Conservation (phyloP, 2,888 invertebrate genomes). For the Pantelozetes paolii region DNA sequence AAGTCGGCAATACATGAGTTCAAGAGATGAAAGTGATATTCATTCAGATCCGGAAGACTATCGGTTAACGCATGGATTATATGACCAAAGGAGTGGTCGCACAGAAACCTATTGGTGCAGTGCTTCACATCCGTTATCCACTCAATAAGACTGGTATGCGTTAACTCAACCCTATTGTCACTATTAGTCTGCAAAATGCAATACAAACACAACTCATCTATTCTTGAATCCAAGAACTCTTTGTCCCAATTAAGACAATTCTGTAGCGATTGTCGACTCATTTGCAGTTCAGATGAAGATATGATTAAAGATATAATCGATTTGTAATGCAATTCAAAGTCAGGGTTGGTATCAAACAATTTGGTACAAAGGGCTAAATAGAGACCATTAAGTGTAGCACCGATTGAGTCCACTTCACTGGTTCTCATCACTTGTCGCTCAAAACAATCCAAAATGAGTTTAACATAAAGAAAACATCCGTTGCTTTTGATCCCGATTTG, state of each 20-base stretch:
- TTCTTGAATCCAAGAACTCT: slow-evolving; percentile 11
- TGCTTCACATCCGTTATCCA: slow-evolving; percentile 97
- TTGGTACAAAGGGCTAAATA: slow-evolving; percentile 92
- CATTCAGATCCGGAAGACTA: neutral
- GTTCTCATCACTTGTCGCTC: slow-evolving; percentile 23
- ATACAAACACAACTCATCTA: slow-evolving; percentile 28
- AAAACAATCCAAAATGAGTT: slow-evolving; percentile 40
- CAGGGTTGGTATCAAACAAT: slow-evolving; percentile 73
- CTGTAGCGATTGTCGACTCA: neutral
- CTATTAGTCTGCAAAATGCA: neutral
- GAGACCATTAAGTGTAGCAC: slow-evolving; percentile 86
- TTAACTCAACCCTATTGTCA: slow-evolving; percentile 14
- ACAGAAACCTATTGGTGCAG: slow-evolving; percentile 88
- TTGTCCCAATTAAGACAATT: slow-evolving; percentile 6
- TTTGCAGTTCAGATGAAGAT: neutral
- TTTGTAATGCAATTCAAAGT: slow-evolving; percentile 44
- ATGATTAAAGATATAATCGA: slow-evolving; percentile 28
- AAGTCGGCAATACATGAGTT: neutral
- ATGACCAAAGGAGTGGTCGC: slow-evolving; percentile 80
- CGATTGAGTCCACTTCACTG: slow-evolving; percentile 36
- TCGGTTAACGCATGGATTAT: slow-evolving; percentile 65
- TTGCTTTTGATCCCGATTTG: slow-evolving; percentile 93
- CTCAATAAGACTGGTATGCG: slow-evolving; percentile 76
- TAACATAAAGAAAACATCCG: slow-evolving; percentile 56
- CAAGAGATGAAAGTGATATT: slow-evolving; percentile 16